phyloP scores from a whole-genome alignment of 2,797 vertebrate species.

The Vultur gryphus region DNA sequence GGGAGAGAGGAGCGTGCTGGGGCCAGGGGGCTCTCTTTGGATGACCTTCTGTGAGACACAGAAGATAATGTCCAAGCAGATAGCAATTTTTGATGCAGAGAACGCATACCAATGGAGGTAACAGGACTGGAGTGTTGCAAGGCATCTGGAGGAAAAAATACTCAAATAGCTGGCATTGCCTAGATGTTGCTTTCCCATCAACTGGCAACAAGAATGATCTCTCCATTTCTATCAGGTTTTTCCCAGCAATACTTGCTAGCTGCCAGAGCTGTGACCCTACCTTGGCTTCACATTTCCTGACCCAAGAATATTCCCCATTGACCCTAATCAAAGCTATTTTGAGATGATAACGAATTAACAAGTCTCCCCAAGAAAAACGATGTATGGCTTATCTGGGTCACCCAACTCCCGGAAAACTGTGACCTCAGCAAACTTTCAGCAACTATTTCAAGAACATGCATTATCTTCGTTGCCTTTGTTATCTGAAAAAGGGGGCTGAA shows the following conservation, averaged over 20 bases:
- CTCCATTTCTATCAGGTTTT: slow-evolving; percentile 43
- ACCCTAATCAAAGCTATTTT: slow-evolving; percentile 65
- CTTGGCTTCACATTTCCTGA: slow-evolving; percentile 36
- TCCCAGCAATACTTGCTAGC: slow-evolving; percentile 30
- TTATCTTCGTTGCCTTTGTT: slow-evolving; percentile 58
- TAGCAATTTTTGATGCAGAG: background rate
- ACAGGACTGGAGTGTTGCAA: slow-evolving; percentile 18
- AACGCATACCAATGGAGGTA: background rate
- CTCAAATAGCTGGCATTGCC: slow-evolving; percentile 47
- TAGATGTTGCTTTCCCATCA: slow-evolving; percentile 38
- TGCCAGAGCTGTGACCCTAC: slow-evolving; percentile 24
- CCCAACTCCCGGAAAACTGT: slow-evolving; percentile 58
- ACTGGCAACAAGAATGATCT: background rate
- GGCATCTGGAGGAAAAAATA: slow-evolving; percentile 52
- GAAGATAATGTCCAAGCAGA: slow-evolving; percentile 16
- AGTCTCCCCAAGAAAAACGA: slow-evolving; percentile 48
- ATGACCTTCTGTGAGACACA: slow-evolving; percentile 18
- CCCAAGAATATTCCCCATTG: slow-evolving; percentile 26
- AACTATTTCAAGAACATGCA: slow-evolving; percentile 64
- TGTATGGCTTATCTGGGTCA: slow-evolving; percentile 59
- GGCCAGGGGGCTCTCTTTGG: background rate
- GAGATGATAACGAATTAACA: slow-evolving; percentile 52
- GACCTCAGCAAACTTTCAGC: slow-evolving; percentile 66
- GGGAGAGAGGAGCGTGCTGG: background rate
- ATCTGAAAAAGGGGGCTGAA: slow-evolving; percentile 56